Evolutionary conservation across 30 jellyfish, hydroid and myxozoan genomes (phyloP).

Genomic region (Turritopsis rubra): DNA sequence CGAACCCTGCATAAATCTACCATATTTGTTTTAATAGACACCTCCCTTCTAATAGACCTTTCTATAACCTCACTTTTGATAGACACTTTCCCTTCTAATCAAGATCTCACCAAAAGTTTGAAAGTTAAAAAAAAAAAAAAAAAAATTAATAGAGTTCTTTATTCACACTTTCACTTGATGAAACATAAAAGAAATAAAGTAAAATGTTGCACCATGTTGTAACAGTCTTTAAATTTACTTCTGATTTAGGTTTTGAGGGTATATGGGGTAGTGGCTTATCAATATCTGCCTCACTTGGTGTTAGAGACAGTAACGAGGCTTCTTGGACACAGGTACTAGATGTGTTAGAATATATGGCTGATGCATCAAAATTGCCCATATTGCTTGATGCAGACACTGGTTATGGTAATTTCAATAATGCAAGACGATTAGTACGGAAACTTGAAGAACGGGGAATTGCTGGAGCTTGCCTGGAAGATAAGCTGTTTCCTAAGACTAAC

Average conservation of each 20-base stretch:
- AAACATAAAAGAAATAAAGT: no score
- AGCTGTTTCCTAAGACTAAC: constrained; percentile 79
- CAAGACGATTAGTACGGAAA: constrained; percentile 74
- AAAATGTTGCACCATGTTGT: no score
- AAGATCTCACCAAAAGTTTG: no score
- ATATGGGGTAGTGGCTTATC: constrained; percentile 97
- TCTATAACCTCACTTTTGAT: no score
- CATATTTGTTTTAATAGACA: no score
- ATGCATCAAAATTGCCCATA: constrained; percentile 76
- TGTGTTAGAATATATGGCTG: constrained; percentile 80
- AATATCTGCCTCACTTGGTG: constrained; percentile 85
- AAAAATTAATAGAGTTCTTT: no score
- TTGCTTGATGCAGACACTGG: constrained; percentile 95
- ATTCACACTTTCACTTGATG: no score
- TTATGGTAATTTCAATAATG: constrained; percentile 88
- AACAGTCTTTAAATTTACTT: no score
- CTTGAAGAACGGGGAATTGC: constrained; percentile 90
- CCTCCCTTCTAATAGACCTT: no score
- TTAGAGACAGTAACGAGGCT: constrained; percentile 88
- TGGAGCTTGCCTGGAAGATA: constrained; percentile 93
- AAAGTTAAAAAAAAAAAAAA: no score
- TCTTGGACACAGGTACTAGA: constrained; percentile 95
- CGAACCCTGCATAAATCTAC: no score
- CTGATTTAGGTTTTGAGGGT: constrained; percentile 93
- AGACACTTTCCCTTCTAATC: no score